Base-by-base conservation (phyloP, 2,888 invertebrate genomes). In the Campoletis raptor region DNA sequence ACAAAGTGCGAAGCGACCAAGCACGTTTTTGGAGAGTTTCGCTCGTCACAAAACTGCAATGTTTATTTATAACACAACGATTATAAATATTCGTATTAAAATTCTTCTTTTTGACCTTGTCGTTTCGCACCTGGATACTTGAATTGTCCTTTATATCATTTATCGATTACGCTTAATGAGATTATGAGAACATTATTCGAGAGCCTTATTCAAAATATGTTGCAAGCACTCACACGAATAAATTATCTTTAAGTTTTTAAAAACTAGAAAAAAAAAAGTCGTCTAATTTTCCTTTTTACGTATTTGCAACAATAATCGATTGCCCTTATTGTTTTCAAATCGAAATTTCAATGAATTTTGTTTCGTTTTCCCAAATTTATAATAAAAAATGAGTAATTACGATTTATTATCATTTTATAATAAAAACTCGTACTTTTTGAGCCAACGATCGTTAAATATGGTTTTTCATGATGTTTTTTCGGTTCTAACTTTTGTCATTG, bases 181-280 rank as follows among this genome's bases (percentile, higher is more conserved):
- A 86, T 86, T 77, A 83, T 83, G 81, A 74, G 83, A 85, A 89
- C 89, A 92, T 91, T 91, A 92, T 90, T 91, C 90, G 87, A 89
- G 87, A 91, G 91, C 89, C 54, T 81, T 61, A 40, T 54, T 81
- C 54, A 24, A 30, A 76, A 45, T 57, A 66, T 61, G 74, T 79
- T 57, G 67, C 54, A 61, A 64, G 42, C 18, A 42, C 73, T 69
- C 54, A 54, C 57, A 48, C 83, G 48, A 52, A 81, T 54, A 18
- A 64, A 45, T 61, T 24, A 30, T 57, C 3, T 54, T 48, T 18
- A n/a, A 37, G n/a, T n/a, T n/a, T 9, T 18, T 9, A n/a, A 48
- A 72, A 70, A 7, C 5, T 52, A 8, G 12, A 10, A 21, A 37
- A 74, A 37, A 36, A 9, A n/a, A n/a, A n/a, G n/a, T n/a, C n/a